Percentiles rank a stretch among this genome's conserved stretches.
Conservation (phyloP, 1,140 invertebrate genomes). For the Procambarus clarkii region DNA sequence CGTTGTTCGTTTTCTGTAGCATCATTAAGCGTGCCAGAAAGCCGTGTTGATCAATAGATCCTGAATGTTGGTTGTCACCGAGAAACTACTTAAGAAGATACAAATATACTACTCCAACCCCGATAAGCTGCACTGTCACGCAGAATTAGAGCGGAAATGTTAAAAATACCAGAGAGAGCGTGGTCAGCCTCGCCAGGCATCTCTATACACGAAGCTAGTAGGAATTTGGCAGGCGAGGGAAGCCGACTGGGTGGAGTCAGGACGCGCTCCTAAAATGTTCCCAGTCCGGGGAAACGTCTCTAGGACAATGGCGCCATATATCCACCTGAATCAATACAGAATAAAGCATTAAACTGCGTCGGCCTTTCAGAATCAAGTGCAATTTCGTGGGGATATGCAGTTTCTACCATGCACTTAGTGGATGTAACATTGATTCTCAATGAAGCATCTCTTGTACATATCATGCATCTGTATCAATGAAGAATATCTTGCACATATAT, state of each 20-base stretch:
- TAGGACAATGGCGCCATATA: constrained; percentile 11
- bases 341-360: constrained; percentile 5
- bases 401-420: too few species aligned
- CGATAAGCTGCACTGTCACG: neutral
- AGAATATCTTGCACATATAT: too few species aligned
- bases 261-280: neutral
- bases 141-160: neutral
- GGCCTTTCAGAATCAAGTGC: neutral
- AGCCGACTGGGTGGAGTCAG: neutral
- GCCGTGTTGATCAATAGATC: neutral
- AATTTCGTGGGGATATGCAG: neutral
- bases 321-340: constrained; percentile 27
- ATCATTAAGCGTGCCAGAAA: neutral
- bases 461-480: too few species aligned
- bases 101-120: neutral
- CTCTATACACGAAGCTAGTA: neutral
- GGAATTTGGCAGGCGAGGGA: neutral
- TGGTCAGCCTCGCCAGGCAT: neutral
- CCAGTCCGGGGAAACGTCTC: neutral
- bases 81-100: too few species aligned
- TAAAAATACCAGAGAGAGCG: neutral
- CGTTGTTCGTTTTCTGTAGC: neutral
- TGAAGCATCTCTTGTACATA: too few species aligned
- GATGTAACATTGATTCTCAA: too few species aligned
- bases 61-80: too few species aligned